Evolutionary conservation across 2,888 invertebrate species (phyloP), one percentile per base, ranked within the genome.

Genomic region (Habroteleia sp.): DNA sequence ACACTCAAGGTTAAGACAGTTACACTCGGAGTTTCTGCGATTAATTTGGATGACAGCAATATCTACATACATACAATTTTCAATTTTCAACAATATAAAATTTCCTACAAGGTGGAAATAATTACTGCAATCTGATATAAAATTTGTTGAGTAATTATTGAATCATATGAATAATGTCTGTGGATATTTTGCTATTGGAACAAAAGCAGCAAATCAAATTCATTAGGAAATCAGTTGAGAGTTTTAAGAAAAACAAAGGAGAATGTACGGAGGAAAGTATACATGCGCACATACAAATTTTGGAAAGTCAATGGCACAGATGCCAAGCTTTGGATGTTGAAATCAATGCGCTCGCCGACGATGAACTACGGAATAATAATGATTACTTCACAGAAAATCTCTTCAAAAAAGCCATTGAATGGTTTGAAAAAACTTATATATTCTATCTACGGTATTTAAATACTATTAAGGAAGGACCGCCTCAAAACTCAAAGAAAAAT

Each of bases 251-350:
- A 35, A n/a, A 27, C 2, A 39, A 4, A 31, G 1, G 3, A 4
- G 37, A 31, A n/a, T 31, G 27, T 1, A 65, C 33, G 0, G 39
- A 3, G 17, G 42, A 50, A n/a, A 33, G 0, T n/a, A 27, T 52
- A 1, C 41, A 50, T 10, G 1, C 3, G 0, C 16, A 13, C 3
- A 63, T 63, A 1, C 41, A 52, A 20, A 7, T 8, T 0, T 14
- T 63, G 8, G 52, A 42, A 16, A 35, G 13, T 8, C 8, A 52
- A 3, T 63, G 63, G 63, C 1, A 25, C 14, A 23, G 63, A 11
- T 63, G 63, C 8, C 63, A 52, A 17, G 52, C 42, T 3, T 20
- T 63, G 3, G 63, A 63, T 8, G 16, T 35, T 7, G 63, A 63
- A 8, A 42, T 63, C 6, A 63, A 63, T 13, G 63, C 63, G 1